Evolutionary conservation across 2,888 invertebrate genomes (phyloP).

Genomic region (Xestia sexstrigata): DNA sequence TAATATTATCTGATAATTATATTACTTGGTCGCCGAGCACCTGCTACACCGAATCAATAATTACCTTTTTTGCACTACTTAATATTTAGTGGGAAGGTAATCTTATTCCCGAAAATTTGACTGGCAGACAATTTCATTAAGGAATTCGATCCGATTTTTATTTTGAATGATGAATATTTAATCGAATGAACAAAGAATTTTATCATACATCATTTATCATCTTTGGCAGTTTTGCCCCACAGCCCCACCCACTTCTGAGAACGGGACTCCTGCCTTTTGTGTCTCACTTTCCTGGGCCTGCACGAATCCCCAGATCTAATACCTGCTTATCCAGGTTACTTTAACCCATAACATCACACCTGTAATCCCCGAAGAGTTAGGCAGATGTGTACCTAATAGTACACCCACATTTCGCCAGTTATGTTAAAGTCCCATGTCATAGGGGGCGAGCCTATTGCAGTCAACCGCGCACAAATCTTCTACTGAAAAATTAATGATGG

Average conservation of each 20-base stretch:
- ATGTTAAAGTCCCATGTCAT: no score
- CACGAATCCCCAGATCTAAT: background rate
- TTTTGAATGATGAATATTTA: background rate
- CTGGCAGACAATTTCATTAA: background rate
- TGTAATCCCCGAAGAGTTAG: no score
- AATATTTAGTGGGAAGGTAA: background rate
- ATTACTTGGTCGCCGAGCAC: background rate
- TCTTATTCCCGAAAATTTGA: background rate
- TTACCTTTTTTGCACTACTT: background rate
- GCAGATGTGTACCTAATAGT: no score
- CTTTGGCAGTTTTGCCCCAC: background rate
- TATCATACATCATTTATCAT: background rate
- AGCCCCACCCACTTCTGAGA: background rate
- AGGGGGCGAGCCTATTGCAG: no score
- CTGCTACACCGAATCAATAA: background rate
- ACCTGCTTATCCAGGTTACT: background rate
- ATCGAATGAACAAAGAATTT: background rate
- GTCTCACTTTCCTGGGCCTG: background rate
- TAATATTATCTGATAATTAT: background rate
- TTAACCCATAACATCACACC: background rate
- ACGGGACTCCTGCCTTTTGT: background rate
- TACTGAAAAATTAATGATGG: no score
- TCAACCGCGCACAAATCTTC: no score
- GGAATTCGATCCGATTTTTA: background rate
- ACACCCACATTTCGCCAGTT: no score